phyloP scores from a whole-genome alignment of 64 coral and sea anemone species.

The Hydrozoanthus tunicans region DNA sequence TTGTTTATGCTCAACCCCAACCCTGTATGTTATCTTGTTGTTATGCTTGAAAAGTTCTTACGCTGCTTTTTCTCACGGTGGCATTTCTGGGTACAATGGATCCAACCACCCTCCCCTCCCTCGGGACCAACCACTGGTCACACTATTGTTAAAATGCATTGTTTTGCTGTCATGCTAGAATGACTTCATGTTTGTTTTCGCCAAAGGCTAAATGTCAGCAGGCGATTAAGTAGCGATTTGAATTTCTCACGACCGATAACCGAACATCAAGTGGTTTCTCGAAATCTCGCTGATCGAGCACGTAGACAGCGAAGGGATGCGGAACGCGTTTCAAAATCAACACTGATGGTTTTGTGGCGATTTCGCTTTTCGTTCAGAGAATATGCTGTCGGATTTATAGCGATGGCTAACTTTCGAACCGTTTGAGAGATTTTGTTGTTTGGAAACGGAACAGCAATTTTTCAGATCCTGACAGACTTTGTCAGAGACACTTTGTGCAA shows the following conservation, averaged over 20 bases:
- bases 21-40: no score
- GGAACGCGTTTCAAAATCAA: background rate
- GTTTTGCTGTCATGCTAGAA: background rate
- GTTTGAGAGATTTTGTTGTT: background rate
- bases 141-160: background rate
- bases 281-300: no score
- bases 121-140: background rate
- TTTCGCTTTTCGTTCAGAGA: background rate
- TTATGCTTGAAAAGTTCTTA: no score
- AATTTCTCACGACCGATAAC: slow-evolving; percentile 8
- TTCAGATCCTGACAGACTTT: slow-evolving; percentile 38
- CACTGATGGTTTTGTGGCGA: background rate
- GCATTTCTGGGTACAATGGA: background rate
- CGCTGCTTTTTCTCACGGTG: background rate
- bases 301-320: no score
- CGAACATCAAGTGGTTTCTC: background rate
- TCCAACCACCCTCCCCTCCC: background rate
- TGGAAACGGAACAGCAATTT: background rate
- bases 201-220: background rate
- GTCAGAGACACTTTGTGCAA: background rate
- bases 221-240: background rate
- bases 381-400: no score
- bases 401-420: no score
- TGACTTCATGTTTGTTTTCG: background rate
- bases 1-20: no score